Conservation (phyloP, 30 jellyfish, hydroid and myxozoan species). For the Turritopsis rubra region DNA sequence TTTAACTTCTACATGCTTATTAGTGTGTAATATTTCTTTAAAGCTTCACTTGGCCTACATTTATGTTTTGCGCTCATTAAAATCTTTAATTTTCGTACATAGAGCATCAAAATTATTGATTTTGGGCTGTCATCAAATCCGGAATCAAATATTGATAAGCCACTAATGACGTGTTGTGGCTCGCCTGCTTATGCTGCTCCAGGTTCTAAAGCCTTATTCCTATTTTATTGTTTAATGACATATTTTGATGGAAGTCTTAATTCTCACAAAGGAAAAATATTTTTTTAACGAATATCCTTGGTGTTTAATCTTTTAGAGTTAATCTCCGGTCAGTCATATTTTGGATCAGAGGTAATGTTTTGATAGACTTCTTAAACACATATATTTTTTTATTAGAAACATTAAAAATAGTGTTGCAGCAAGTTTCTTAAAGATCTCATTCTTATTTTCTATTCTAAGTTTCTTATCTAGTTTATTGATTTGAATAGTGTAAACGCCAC, state of each 20-base stretch:
- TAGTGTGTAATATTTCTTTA: background rate
- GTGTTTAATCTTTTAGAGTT: conserved; percentile 55
- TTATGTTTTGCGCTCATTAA: background rate
- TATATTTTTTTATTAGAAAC: background rate
- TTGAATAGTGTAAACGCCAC: too few species aligned
- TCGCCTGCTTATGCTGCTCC: conserved; percentile 99
- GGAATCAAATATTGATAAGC: conserved; percentile 61
- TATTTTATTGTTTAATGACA: too few species aligned
- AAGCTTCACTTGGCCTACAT: background rate
- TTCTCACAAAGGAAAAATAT: too few species aligned
- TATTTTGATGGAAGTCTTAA: too few species aligned
- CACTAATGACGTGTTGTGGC: conserved; percentile 96
- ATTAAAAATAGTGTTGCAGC: too few species aligned
- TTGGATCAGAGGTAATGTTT: conserved; percentile 71
- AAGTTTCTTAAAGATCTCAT: too few species aligned
- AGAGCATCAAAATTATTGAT: conserved; percentile 79
- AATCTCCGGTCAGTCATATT: conserved; percentile 72
- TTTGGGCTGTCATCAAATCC: conserved; percentile 98
- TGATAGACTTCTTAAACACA: background rate
- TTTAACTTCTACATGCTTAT: background rate
- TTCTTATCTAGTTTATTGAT: too few species aligned
- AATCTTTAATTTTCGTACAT: background rate
- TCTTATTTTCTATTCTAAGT: too few species aligned
- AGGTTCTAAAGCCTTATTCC: conserved; percentile 30
- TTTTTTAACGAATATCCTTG: too few species aligned